Percentiles rank a stretch among this genome's conserved stretches.
phyloP scores from a whole-genome alignment of 1,140 invertebrate species.

The Meloidogyne chitwoodi region DNA sequence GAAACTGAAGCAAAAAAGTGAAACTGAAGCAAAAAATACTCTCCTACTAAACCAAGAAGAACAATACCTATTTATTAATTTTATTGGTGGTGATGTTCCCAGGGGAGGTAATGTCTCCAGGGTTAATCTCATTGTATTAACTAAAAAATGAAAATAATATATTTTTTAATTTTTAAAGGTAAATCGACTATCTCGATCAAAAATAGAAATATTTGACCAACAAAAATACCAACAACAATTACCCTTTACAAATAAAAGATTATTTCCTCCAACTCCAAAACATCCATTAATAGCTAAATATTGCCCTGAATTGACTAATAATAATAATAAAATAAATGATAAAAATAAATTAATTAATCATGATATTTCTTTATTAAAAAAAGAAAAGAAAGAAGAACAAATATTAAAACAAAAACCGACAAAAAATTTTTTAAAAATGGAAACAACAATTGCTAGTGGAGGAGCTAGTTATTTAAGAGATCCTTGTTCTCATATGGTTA shows the following conservation, averaged over 20 bases:
- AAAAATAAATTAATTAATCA: too few species aligned
- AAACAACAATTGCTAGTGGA: constrained; percentile 5
- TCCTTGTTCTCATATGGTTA: constrained; percentile 4
- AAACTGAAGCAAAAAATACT: too few species aligned
- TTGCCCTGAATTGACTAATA: not conserved
- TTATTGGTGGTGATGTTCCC: too few species aligned
- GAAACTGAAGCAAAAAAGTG: too few species aligned
- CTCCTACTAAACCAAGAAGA: too few species aligned
- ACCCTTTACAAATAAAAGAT: not conserved
- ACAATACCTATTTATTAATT: too few species aligned
- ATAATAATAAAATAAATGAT: not conserved
- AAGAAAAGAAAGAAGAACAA: not conserved
- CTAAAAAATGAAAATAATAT: too few species aligned
- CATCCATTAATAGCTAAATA: constrained; percentile 10
- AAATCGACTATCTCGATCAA: not conserved
- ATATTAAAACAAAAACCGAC: not conserved
- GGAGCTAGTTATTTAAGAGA: constrained; percentile 11
- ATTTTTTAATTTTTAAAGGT: constrained; percentile 8
- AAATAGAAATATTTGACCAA: constrained; percentile 11
- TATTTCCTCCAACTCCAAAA: not conserved
- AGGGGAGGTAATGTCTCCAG: too few species aligned
- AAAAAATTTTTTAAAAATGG: constrained; percentile 18
- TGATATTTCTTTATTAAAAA: too few species aligned
- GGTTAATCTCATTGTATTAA: too few species aligned
- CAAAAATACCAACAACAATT: not conserved